Evolutionary conservation across 2,888 invertebrate genomes (phyloP).

Genomic region (Xestia xanthographa): DNA sequence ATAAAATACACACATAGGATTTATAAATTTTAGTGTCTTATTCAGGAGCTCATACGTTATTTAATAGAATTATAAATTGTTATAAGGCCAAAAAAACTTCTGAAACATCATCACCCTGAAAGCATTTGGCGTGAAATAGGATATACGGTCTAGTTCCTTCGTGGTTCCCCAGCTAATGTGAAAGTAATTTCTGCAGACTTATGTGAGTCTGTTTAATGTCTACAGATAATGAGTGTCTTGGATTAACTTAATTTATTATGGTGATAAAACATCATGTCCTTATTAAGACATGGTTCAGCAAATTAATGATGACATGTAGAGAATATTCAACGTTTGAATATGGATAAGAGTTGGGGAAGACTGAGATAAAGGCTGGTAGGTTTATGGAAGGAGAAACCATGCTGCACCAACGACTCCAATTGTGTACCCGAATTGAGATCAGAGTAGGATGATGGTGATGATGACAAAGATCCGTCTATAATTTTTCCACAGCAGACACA

Average conservation of each 20-base stretch:
- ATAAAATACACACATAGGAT: too few species aligned
- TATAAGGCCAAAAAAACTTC: constrained; percentile 1
- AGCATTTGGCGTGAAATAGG: constrained; percentile 40
- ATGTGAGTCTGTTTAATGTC: constrained; percentile 28
- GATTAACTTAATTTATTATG: constrained; percentile 24
- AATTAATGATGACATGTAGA: background rate
- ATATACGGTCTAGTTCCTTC: constrained; percentile 21
- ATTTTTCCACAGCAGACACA: too few species aligned
- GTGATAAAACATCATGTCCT: constrained; percentile 11
- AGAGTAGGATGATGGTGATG: background rate
- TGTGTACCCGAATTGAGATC: background rate
- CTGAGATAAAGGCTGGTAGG: too few species aligned
- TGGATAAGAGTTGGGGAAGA: background rate
- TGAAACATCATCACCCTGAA: constrained; percentile 13
- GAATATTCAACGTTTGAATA: too few species aligned
- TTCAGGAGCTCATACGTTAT: too few species aligned
- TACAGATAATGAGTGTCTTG: constrained; percentile 18
- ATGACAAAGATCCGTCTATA: too few species aligned
- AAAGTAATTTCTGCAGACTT: constrained; percentile 22
- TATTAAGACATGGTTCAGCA: background rate
- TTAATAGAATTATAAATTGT: constrained; percentile 9
- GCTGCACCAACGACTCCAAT: background rate
- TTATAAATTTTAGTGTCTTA: too few species aligned
- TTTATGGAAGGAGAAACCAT: background rate
- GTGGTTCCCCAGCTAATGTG: constrained; percentile 14